Conservation (phyloP, 2,113 vertebrate genomes). For the Sterrhoptilus dennistouni region DNA sequence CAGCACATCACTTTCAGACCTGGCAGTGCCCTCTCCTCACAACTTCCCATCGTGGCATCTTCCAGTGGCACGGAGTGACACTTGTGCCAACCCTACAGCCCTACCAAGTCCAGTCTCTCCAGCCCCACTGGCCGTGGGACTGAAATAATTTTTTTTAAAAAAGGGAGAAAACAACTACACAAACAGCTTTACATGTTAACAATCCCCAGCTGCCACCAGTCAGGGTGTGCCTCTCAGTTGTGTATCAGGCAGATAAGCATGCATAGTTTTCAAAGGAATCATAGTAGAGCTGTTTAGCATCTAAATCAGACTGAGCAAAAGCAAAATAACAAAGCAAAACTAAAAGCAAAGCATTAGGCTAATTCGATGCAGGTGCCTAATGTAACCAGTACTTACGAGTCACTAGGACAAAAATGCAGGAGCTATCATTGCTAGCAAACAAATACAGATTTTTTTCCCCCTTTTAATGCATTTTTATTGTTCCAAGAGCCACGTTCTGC, state of each 20-base stretch:
- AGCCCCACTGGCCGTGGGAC: neutral
- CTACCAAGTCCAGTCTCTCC: neutral
- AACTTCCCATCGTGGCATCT: neutral
- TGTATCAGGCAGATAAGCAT: slow-evolving; percentile 16
- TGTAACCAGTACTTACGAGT: neutral
- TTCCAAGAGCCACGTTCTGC: neutral
- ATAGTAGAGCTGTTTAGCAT: slow-evolving; percentile 3
- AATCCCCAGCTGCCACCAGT: neutral
- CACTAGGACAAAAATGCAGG: neutral
- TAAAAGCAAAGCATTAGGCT: neutral
- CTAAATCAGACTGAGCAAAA: neutral
- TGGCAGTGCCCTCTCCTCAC: neutral
- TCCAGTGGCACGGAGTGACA: neutral
- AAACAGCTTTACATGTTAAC: neutral
- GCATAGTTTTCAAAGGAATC: slow-evolving; percentile 42
- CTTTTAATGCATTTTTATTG: neutral
- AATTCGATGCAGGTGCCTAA: neutral
- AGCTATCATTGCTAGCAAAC: neutral
- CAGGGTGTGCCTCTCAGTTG: neutral
- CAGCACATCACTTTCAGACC: neutral
- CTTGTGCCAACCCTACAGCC: neutral
- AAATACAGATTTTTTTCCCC: accelerated
- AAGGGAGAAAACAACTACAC: neutral
- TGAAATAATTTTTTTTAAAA: neutral
- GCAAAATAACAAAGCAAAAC: neutral